A percentile compares a stretch with the other conserved stretches of the same genome.
These are phyloP conservation scores for Aplocera efformata DNA, from an alignment of 2,888 invertebrate genomes.

Conservation along the genomic window DNA sequence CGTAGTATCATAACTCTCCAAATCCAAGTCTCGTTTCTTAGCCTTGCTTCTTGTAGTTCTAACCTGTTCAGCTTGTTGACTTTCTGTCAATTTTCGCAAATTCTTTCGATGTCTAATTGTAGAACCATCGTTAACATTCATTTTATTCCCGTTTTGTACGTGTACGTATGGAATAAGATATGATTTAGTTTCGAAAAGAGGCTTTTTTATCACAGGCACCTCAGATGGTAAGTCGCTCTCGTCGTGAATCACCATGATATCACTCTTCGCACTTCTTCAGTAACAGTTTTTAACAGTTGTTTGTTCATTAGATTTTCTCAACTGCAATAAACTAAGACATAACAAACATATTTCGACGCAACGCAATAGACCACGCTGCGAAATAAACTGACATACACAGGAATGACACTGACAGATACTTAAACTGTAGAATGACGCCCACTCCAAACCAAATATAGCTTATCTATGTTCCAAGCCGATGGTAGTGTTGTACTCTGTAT, in stretches of 20 bases:
- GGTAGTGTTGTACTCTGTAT: no score
- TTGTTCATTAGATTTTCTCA: slow-evolving; percentile 22
- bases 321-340: no score
- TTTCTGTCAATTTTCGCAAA: slow-evolving; percentile 1
- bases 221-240: slow-evolving; percentile 36
- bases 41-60: slow-evolving; percentile 20
- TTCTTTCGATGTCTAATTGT: slow-evolving; percentile 2
- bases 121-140: slow-evolving; percentile 3
- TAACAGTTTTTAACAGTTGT: neutral
- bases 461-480: no score
- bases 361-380: no score
- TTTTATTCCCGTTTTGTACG: slow-evolving; percentile 38
- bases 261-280: slow-evolving; percentile 3
- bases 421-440: no score
- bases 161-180: slow-evolving; percentile 51
- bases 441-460: no score
- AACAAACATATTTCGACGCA: no score
- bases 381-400: no score
- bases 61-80: slow-evolving; percentile 3
- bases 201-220: slow-evolving; percentile 32
- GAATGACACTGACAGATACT: no score
- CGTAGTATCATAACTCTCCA: slow-evolving; percentile 17
- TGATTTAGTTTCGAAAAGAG: slow-evolving; percentile 37
- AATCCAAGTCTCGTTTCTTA: slow-evolving; percentile 13
- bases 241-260: slow-evolving; percentile 49